phyloP scores from a whole-genome alignment of 2,888 invertebrate genomes.

The Cacoxenus indagator region DNA sequence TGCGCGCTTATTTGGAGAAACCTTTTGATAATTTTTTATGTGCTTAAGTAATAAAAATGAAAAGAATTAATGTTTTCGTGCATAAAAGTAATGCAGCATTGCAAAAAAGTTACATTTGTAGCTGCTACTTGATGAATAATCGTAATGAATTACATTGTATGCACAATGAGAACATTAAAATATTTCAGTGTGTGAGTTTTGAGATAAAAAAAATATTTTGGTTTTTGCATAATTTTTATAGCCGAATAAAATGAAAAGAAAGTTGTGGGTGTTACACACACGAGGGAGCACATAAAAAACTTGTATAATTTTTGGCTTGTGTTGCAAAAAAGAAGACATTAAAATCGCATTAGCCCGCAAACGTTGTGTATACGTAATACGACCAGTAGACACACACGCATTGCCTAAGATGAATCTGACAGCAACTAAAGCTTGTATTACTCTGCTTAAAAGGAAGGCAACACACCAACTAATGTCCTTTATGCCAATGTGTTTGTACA shows the following conservation, averaged over 20 bases:
- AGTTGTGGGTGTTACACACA: not conserved
- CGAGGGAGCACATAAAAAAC: not conserved
- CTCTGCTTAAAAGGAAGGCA: not conserved
- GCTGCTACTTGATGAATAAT: not conserved
- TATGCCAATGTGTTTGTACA: not conserved
- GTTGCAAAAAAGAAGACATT: slow-evolving; percentile 55
- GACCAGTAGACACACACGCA: not conserved
- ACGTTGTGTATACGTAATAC: slow-evolving; percentile 54
- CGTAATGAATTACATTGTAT: not conserved
- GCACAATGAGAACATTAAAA: not conserved
- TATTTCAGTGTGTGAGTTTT: not conserved
- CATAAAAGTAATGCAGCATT: not conserved
- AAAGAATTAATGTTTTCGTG: not conserved
- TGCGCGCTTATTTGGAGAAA: not conserved
- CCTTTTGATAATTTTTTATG: slow-evolving; percentile 13
- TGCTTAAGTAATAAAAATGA: not conserved
- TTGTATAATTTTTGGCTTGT: slow-evolving; percentile 8
- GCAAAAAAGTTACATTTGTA: not conserved
- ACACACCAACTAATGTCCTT: not conserved
- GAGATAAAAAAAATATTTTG: not conserved
- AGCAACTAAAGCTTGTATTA: not conserved
- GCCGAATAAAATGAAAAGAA: not conserved
- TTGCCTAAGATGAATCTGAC: not conserved
- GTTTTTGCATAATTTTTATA: not conserved
- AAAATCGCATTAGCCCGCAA: slow-evolving; percentile 63